Evolutionary conservation across 1,140 invertebrate genomes (phyloP).

Genomic region (Pectinophora gossypiella): DNA sequence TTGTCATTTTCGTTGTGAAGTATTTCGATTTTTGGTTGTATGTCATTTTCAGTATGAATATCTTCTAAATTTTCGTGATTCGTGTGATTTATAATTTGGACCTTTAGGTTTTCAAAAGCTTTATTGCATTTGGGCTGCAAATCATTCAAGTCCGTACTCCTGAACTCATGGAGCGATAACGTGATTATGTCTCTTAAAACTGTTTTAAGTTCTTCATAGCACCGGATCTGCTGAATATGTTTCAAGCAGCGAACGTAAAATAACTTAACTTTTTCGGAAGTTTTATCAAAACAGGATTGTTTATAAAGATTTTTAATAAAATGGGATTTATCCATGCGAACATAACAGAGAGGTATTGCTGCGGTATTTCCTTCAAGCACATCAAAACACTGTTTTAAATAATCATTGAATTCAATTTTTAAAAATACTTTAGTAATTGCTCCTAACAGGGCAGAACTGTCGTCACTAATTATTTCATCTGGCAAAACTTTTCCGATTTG

Average conservation of each 20-base stretch:
- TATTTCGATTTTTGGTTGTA: background rate
- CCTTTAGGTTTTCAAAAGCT: background rate
- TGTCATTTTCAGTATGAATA: too few relatives aligned
- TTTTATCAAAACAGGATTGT: background rate
- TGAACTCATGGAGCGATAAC: background rate
- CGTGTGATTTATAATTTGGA: background rate
- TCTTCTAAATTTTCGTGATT: too few relatives aligned
- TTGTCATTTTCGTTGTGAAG: background rate
- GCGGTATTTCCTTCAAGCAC: background rate
- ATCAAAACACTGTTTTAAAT: background rate
- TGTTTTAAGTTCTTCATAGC: background rate
- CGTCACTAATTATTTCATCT: too few relatives aligned
- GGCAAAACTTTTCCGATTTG: too few relatives aligned
- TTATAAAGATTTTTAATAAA: background rate
- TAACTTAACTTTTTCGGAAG: background rate
- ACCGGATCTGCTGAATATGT: background rate
- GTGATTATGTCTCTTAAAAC: background rate
- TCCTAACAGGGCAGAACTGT: background rate
- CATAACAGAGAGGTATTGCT: background rate
- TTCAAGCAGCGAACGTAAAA: background rate
- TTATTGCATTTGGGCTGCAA: background rate
- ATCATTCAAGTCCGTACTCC: background rate
- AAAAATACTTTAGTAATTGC: background rate
- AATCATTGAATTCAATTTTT: background rate
- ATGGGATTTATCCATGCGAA: background rate